Evolutionary conservation across 2,888 invertebrate genomes (phyloP).

Genomic region (Oegoconia quadripuncta): DNA sequence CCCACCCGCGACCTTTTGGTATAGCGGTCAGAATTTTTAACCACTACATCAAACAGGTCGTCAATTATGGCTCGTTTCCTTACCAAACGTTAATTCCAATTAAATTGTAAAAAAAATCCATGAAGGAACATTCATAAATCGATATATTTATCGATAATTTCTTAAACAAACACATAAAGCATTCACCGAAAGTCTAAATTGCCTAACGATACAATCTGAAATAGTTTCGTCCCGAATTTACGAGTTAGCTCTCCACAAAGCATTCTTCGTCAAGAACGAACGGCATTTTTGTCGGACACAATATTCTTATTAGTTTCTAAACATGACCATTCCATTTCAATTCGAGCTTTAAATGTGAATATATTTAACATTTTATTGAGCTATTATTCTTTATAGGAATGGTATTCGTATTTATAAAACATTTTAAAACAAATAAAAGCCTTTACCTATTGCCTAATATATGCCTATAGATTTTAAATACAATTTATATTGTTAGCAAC

Average conservation of each 20-base stretch:
- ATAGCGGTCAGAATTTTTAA: too few species aligned
- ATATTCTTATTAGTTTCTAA: conserved; percentile 65
- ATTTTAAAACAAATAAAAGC: conserved; percentile 34
- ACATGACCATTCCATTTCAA: conserved; percentile 68
- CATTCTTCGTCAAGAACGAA: conserved; percentile 55
- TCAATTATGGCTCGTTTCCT: too few species aligned
- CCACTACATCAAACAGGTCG: too few species aligned
- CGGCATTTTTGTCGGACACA: conserved; percentile 59
- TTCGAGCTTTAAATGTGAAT: conserved; percentile 45
- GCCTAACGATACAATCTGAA: conserved; percentile 62
- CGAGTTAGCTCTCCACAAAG: conserved; percentile 53
- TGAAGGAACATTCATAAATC: conserved; percentile 8
- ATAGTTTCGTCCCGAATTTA: conserved; percentile 60
- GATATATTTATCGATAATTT: conserved; percentile 6
- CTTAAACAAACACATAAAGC: conserved; percentile 31
- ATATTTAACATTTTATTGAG: conserved; percentile 58
- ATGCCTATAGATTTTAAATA: not conserved
- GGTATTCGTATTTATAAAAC: conserved; percentile 31
- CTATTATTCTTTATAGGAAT: conserved; percentile 52
- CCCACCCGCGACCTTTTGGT: too few species aligned
- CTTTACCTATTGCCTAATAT: conserved; percentile 2
- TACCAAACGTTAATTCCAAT: too few species aligned
- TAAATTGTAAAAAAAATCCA: too few species aligned
- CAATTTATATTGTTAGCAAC: not conserved
- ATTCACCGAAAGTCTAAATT: conserved; percentile 50